A percentile compares a stretch with the other conserved stretches of the same genome.
phyloP scores from a whole-genome alignment of 2,113 vertebrate species.

The Ranitomeya variabilis region DNA sequence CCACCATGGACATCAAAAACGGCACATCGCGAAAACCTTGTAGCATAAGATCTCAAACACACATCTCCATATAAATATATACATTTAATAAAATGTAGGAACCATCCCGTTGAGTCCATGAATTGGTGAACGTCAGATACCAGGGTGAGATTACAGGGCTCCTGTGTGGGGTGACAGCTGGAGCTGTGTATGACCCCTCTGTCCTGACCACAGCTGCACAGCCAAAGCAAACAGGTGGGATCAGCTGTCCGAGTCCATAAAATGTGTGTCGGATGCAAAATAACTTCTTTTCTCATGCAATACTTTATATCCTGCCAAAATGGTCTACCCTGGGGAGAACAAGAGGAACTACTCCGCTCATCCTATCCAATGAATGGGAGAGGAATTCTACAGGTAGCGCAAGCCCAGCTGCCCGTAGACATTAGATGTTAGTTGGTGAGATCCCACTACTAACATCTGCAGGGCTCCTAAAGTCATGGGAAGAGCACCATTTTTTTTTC shows the following conservation, averaged over 20 bases:
- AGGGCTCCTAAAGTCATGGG: not conserved
- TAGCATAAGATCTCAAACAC: not conserved
- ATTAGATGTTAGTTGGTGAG: not conserved
- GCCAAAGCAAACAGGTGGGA: slow-evolving; percentile 46
- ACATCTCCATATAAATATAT: not conserved
- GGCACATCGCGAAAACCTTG: not conserved
- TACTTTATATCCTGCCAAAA: not conserved
- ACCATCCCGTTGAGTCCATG: not conserved
- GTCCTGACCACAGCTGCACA: slow-evolving; percentile 50
- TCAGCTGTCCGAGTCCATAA: slow-evolving; percentile 41
- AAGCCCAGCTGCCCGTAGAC: not conserved
- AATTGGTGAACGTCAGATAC: not conserved
- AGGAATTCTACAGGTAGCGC: not conserved
- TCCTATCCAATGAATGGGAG: not conserved
- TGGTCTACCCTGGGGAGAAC: not conserved
- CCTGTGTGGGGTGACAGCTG: slow-evolving; percentile 42
- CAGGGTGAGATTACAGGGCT: not conserved
- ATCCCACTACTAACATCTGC: not conserved
- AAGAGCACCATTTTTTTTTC: too few species aligned
- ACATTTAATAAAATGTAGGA: not conserved
- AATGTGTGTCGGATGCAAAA: slow-evolving; percentile 26
- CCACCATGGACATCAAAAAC: not conserved
- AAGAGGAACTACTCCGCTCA: too few species aligned
- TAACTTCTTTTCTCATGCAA: not conserved
- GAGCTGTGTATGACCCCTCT: slow-evolving; percentile 44